A percentile compares a stretch with the other conserved stretches of the same genome.
These are phyloP conservation scores for Coptodon rendalli DNA, from an alignment of 2,113 vertebrate species.

Conservation along the genomic window DNA sequence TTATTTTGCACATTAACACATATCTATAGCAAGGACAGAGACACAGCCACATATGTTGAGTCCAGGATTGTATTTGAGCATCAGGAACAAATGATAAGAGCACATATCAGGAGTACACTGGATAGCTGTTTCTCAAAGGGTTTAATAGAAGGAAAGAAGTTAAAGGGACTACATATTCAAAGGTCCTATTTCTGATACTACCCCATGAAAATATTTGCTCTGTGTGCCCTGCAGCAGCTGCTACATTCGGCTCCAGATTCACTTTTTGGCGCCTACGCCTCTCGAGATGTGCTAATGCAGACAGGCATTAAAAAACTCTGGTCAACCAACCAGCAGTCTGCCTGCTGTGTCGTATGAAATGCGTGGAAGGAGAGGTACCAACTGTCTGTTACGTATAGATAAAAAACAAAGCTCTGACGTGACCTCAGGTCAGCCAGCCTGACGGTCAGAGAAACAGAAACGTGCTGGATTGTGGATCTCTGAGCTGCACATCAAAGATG, in stretches of 20 bases:
- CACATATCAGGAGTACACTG: too few species aligned
- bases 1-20: too few species aligned
- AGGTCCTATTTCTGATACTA: slow-evolving; percentile 52
- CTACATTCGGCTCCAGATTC: background rate
- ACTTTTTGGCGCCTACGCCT: background rate
- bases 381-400: background rate
- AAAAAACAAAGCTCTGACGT: background rate
- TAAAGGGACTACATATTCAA: slow-evolving; percentile 55
- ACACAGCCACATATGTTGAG: too few species aligned
- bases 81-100: too few species aligned
- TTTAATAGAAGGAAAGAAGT: slow-evolving; percentile 5
- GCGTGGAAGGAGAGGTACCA: background rate
- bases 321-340: slow-evolving; percentile 70
- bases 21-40: too few species aligned
- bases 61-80: too few species aligned
- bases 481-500: background rate
- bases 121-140: too few species aligned
- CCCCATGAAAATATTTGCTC: slow-evolving; percentile 82
- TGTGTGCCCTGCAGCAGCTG: slow-evolving; percentile 31
- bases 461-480: background rate
- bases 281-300: background rate
- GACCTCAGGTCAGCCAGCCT: slow-evolving; percentile 73
- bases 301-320: slow-evolving; percentile 51
- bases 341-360: background rate
- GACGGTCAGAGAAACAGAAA: background rate